Conservation (phyloP, 1,140 invertebrate species). For the Drosophila ambigua region DNA sequence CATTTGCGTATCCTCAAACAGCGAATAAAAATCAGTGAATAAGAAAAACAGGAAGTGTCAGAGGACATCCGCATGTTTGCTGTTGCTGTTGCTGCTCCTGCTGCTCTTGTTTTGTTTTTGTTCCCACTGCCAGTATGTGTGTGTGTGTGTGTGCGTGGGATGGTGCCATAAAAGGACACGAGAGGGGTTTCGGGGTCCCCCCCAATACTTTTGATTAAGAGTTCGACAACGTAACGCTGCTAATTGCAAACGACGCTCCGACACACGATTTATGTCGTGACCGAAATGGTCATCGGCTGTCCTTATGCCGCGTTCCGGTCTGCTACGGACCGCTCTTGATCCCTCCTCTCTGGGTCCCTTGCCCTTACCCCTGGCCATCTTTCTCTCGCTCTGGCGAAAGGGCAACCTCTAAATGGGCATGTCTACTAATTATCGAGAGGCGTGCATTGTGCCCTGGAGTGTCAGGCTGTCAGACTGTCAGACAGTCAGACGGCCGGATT, state of each 20-base stretch:
- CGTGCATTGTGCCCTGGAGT: slow-evolving; percentile 49
- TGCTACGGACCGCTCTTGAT: background rate
- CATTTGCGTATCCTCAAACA: slow-evolving; percentile 84
- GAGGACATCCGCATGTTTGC: slow-evolving; percentile 81
- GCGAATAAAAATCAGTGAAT: slow-evolving; percentile 84
- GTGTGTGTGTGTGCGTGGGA: slow-evolving; percentile 13
- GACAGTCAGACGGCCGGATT: background rate
- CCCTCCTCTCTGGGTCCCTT: background rate
- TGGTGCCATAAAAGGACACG: slow-evolving; percentile 66
- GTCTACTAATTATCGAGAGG: slow-evolving; percentile 73
- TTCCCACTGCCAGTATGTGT: slow-evolving; percentile 8
- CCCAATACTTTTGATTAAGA: slow-evolving; percentile 78
- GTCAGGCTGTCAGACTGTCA: slow-evolving; percentile 18
- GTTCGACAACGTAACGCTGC: slow-evolving; percentile 74
- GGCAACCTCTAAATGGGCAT: slow-evolving; percentile 64
- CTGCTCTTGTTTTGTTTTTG: slow-evolving; percentile 12
- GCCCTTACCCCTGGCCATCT: background rate
- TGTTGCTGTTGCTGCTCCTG: slow-evolving; percentile 19
- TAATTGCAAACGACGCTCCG: slow-evolving; percentile 78
- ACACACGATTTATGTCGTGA: slow-evolving; percentile 73
- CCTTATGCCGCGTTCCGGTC: slow-evolving; percentile 7
- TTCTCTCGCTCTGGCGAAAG: slow-evolving; percentile 22
- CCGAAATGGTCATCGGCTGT: slow-evolving; percentile 52
- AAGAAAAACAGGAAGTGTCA: slow-evolving; percentile 83
- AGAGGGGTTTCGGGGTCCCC: slow-evolving; percentile 57